Base-by-base conservation (phyloP, 2,888 invertebrate genomes). In the Dryadula phaetusa region DNA sequence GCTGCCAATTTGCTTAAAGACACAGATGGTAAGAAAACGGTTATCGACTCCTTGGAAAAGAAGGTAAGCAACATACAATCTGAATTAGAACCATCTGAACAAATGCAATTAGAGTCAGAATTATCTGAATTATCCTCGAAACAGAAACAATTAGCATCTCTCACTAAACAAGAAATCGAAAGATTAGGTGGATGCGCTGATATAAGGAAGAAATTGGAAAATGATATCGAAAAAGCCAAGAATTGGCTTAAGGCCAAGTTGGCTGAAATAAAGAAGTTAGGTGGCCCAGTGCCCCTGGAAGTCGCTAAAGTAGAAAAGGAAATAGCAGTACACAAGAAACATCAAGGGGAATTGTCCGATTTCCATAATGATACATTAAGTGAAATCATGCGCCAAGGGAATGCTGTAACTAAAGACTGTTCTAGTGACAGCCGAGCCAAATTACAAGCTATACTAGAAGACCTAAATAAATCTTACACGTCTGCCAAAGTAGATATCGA, bases 31-130 rank as follows among this genome's bases (percentile, higher is more conserved):
- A 97, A 98, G 83, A 95, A 96, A 78, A 94, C 96, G 0, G 94
- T 97, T 5, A 95, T 97, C 66, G 97, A 97, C 76, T 96, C 96
- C 0, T 88, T 98, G 28, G 96, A 97, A 76, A 97, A 97, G 85
- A 95, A 97, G 68, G 95, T 98, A 14, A 95, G 95, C 70, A 96
- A 97, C 74, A 96, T 98, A 90, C 95, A 96, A 78, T 95, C 96
- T 68, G 98, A 98, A 83, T 85, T 98, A 42, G 98, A 98, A 83
- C 95, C 96, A 6, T 94, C 95, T 0, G 98, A 98, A 84, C 95
- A 97, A 75, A 95, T 95, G 74, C 95, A 96, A 80, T 86, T 98
- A 58, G 96, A 97, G 80, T 93, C 94, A 0, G 94, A 96, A 40
- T 86, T 98, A 46, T 94, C 95, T 72, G 94, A 95, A 77, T 86